A percentile compares a stretch with the other conserved stretches of the same genome.
Evolutionary conservation across 2,113 vertebrate species (phyloP).

Genomic region (Phyllostomus hastatus): DNA sequence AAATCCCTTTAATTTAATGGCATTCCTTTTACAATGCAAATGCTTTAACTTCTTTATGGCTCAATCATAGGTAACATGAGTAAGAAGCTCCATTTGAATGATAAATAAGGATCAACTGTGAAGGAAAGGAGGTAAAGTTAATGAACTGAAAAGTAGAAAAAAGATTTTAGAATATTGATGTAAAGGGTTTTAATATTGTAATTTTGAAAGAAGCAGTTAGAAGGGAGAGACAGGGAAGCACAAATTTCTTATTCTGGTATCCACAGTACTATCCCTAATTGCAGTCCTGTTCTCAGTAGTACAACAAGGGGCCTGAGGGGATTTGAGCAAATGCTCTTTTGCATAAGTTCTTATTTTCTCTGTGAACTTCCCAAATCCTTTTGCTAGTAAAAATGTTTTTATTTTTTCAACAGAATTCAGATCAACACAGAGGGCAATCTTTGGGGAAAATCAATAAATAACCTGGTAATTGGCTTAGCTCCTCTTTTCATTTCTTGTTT

Average conservation of each 20-base stretch:
- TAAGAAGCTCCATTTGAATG: background rate
- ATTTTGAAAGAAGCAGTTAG: background rate
- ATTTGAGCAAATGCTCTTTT: background rate
- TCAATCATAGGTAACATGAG: background rate
- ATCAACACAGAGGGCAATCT: background rate
- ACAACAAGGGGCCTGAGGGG: background rate
- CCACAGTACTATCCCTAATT: background rate
- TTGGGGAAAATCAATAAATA: too few species aligned
- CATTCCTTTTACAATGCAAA: background rate
- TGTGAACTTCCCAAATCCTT: background rate
- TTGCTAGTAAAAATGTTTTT: background rate
- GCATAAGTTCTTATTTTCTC: background rate
- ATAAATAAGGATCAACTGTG: background rate
- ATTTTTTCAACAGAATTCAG: background rate
- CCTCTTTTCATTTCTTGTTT: background rate
- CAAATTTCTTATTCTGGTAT: background rate
- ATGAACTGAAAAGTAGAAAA: background rate
- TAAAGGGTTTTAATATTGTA: background rate
- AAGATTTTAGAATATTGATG: constrained; percentile 4
- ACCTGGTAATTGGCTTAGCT: background rate
- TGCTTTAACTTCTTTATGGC: background rate
- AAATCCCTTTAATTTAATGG: background rate
- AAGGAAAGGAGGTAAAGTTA: background rate
- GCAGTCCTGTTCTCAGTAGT: background rate
- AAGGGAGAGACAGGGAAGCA: background rate